phyloP scores from a whole-genome alignment of 2,888 invertebrate species.

The Antitype chi region DNA sequence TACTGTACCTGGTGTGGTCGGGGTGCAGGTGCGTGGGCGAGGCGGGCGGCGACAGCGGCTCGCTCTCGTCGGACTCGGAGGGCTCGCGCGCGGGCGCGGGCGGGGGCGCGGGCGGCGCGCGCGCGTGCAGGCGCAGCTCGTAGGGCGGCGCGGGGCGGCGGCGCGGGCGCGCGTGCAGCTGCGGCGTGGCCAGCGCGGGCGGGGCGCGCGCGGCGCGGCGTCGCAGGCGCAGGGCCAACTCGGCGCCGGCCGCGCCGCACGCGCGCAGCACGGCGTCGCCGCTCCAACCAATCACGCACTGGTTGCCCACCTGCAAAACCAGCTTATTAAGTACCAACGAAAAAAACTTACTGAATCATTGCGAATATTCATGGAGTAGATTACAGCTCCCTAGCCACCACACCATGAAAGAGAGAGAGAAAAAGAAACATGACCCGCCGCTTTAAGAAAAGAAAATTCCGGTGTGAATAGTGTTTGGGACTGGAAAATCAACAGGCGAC shows the following conservation, averaged over 20 bases:
- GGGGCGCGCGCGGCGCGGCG: slow-evolving; percentile 71
- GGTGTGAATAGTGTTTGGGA: no score
- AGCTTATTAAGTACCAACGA: no score
- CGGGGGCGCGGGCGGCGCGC: slow-evolving; percentile 67
- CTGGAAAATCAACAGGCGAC: no score
- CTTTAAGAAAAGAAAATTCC: no score
- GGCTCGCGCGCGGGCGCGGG: slow-evolving; percentile 23
- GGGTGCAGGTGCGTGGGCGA: slow-evolving; percentile 79
- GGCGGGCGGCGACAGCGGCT: slow-evolving; percentile 85
- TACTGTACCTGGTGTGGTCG: slow-evolving; percentile 76
- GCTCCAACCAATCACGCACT: slow-evolving; percentile 84
- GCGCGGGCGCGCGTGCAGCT: slow-evolving; percentile 54
- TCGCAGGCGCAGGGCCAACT: slow-evolving; percentile 74
- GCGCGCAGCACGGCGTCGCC: slow-evolving; percentile 74
- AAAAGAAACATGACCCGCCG: no score
- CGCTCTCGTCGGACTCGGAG: slow-evolving; percentile 82
- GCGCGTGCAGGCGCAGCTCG: slow-evolving; percentile 43
- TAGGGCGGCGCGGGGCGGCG: slow-evolving; percentile 22
- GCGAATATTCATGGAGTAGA: background rate
- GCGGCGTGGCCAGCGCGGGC: slow-evolving; percentile 66
- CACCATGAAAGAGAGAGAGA: background rate
- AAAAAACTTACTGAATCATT: background rate
- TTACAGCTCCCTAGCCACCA: background rate
- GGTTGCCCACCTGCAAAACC: slow-evolving; percentile 74
- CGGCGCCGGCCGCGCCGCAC: slow-evolving; percentile 65